Conservation (phyloP, 2,113 vertebrate genomes). For the Clupea harengus region DNA sequence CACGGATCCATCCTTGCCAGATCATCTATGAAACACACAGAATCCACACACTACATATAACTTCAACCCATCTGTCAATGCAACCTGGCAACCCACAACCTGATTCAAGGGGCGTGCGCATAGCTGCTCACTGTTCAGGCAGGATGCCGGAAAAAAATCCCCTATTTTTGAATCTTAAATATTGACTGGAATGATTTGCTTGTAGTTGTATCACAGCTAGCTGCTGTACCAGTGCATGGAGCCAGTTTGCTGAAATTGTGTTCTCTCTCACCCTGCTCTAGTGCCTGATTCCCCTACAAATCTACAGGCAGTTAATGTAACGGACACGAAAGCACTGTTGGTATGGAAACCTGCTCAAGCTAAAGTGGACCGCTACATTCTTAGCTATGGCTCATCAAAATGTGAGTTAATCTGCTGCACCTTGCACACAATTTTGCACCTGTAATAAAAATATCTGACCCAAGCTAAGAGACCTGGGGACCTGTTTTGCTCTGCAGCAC, state of each 20-base stretch:
- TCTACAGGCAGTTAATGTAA: conserved; percentile 75
- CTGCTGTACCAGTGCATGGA: no score
- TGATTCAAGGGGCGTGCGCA: no score
- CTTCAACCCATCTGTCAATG: no score
- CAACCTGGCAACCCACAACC: no score
- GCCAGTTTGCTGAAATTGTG: neutral
- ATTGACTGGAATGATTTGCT: no score
- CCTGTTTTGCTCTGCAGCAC: conserved; percentile 57
- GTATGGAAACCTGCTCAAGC: conserved; percentile 76
- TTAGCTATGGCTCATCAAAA: conserved; percentile 75
- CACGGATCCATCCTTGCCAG: no score
- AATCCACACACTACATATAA: no score
- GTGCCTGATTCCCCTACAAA: conserved; percentile 80
- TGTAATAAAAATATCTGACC: neutral
- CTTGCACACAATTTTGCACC: neutral
- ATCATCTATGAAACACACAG: no score
- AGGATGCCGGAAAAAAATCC: no score
- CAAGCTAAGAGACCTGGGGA: neutral
- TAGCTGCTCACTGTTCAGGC: no score
- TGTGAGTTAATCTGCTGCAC: conserved; percentile 66
- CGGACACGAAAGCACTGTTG: conserved; percentile 74
- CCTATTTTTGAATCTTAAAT: no score
- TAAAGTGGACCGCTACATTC: conserved; percentile 78
- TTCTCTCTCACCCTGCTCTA: conserved; percentile 49
- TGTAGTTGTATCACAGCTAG: no score